Evolutionary conservation across 2,888 invertebrate species (phyloP), one percentile per base, ranked within the genome.

Genomic region (Prionchulus punctatus): DNA sequence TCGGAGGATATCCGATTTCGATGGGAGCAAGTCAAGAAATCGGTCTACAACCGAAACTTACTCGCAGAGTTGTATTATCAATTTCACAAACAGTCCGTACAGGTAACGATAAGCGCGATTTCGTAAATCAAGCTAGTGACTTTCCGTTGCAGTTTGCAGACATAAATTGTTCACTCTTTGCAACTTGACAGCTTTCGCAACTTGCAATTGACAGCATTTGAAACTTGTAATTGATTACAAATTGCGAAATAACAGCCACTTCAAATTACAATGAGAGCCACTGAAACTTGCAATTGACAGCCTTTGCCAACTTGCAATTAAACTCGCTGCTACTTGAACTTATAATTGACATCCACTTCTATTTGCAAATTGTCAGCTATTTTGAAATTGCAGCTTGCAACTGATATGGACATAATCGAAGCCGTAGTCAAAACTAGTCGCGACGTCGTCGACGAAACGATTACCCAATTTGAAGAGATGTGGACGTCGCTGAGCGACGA

Each of bases 31-130:
- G 61, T 74, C 30, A 68, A 68, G 56, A 63, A 61, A 48, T 62
- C 66, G 47, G 66, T 72, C 2, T 71, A 73, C 59, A 64, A 65
- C 58, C 67, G 86, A 57, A 78, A 84, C 58, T 79, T 81, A 60
- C 73, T 84, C 21, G 79, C 81, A 21, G 78, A 79, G 45, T 71
- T 81, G 60, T 83, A 84, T 65, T 80, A 82, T 45, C 80, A 82
- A 62, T 85, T 85, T 73, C 82, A 83, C 64, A 79, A 80, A 65
- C 79, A 80, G 60, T 81, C 82, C 25, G 79, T 80, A 58, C 79
- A 80, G 67, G 74, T 73, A 61, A n/a, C n/a, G n/a, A n/a, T n/a
- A n/a, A n/a, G n/a, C n/a, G n/a, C n/a, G n/a, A n/a, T n/a, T n/a
- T n/a, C n/a, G n/a, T n/a, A n/a, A n/a, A n/a, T n/a, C n/a, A n/a